Percentiles rank a stretch among this genome's conserved stretches.
Evolutionary conservation across 1,140 invertebrate genomes (phyloP).

Genomic region (Drosophila busckii): DNA sequence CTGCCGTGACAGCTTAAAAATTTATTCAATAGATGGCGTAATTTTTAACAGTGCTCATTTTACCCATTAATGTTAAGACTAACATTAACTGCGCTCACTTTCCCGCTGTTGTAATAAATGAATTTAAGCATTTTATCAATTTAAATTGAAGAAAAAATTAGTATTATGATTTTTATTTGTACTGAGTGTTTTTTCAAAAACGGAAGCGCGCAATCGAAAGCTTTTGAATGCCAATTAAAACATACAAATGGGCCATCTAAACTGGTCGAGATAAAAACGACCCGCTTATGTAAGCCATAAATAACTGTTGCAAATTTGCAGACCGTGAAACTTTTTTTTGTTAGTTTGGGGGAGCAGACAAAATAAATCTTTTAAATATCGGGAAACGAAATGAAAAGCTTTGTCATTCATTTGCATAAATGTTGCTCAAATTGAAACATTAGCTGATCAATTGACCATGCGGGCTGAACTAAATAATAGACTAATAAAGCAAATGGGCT

Average conservation of each 20-base stretch:
- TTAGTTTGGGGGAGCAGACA: neutral
- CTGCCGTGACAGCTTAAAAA: too few relatives aligned
- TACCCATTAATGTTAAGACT: too few relatives aligned
- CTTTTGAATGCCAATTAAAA: conserved; percentile 49
- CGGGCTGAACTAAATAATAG: too few relatives aligned
- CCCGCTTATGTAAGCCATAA: conserved; percentile 14
- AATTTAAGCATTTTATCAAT: too few relatives aligned
- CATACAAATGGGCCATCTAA: conserved; percentile 37
- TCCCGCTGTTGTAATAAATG: too few relatives aligned
- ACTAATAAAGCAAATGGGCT: too few relatives aligned
- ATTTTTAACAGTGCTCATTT: too few relatives aligned
- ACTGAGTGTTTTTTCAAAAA: neutral
- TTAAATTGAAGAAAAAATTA: too few relatives aligned
- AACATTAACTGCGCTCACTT: too few relatives aligned
- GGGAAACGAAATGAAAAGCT: conserved; percentile 32
- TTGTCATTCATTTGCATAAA: too few relatives aligned
- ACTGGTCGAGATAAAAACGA: conserved; percentile 1
- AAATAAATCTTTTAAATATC: conserved; percentile 5
- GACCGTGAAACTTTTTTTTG: conserved; percentile 52
- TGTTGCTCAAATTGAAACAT: conserved; percentile 10
- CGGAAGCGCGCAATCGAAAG: conserved; percentile 35
- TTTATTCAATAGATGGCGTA: too few relatives aligned
- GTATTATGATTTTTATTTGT: neutral
- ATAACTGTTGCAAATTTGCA: conserved; percentile 35
- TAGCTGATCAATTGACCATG: conserved; percentile 59